phyloP scores from a whole-genome alignment of 2,888 invertebrate genomes.

The Teleogryllus oceanicus region DNA sequence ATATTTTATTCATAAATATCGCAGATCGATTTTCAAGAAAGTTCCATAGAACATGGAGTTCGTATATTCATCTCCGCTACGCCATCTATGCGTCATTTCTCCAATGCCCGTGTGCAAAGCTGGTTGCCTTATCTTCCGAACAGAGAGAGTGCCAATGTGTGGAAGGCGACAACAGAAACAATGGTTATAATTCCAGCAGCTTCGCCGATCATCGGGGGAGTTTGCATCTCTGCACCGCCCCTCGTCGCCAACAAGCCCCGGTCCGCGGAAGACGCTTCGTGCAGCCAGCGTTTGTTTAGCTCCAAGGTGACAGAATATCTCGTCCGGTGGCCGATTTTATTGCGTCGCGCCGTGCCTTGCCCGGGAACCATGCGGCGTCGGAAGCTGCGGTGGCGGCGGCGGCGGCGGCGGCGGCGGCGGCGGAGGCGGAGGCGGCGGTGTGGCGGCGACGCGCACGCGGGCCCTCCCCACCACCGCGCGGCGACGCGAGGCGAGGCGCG shows the following conservation, averaged over 20 bases:
- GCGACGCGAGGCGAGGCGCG: too few species aligned
- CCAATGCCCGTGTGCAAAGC: too few species aligned
- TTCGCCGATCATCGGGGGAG: too few species aligned
- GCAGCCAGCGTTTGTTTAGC: neutral
- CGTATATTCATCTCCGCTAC: too few species aligned
- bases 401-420: neutral
- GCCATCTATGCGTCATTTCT: too few species aligned
- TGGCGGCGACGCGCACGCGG: neutral
- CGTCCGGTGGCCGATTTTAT: neutral
- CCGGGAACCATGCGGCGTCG: neutral
- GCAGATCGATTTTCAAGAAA: too few species aligned
- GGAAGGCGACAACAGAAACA: too few species aligned
- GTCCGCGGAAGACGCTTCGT: neutral
- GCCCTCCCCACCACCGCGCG: neutral
- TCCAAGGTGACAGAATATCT: neutral
- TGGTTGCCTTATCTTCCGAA: too few species aligned
- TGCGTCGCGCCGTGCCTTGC: neutral
- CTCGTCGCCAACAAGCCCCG: neutral
- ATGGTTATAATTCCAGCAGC: too few species aligned
- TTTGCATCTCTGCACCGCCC: neutral
- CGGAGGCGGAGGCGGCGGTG: neutral
- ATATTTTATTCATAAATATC: too few species aligned
- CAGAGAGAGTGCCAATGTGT: too few species aligned
- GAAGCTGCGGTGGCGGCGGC: neutral
- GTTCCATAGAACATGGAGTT: too few species aligned